Evolutionary conservation across 2,113 vertebrate species (phyloP), one percentile per base, ranked within the genome.

Genomic region (Chamaea fasciata): DNA sequence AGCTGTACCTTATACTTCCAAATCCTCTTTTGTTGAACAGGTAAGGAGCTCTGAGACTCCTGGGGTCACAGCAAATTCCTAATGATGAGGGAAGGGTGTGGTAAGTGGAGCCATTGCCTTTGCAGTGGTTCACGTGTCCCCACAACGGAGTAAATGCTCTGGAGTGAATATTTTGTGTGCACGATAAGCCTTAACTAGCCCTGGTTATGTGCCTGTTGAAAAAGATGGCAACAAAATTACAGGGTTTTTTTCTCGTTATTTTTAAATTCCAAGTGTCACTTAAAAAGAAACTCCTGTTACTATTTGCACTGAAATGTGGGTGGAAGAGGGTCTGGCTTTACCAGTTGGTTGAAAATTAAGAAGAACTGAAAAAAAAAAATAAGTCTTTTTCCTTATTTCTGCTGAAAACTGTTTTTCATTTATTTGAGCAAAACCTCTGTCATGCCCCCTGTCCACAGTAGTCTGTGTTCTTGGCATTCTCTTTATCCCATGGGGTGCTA

Each of bases 401-500:
- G 42, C 30, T 86, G 46, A 42, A 92, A 86, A 86, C 28, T 7
- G 9, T 90, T 22, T 60, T 63, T 85, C 28, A 13, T 77, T 91
- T 74, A 80, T 80, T 83, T 62, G 67, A 92, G 46, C 11, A 70
- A 92, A 96, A 93, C 67, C 90, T 85, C 90, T 92, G 75, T 63
- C 75, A 21, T 94, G 79, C 28, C 71, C 79, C 42, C 79, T 93
- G 85, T 85, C 59, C 71, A 50, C 53, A 24, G 28, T 11, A 77
- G 79, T 62, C 92, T 80, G n/a, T 52, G 44, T 94, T 87, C 68
- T 89, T 96, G 91, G 89, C 91, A 95, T 55, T 60, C 27, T 87
- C 19, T 52, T 67, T 59, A 19, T 81, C 86, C 89, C 91, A 78
- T 50, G 77, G 76, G 89, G 83, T 52, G 16, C 56, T 71, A 23